Conservation (phyloP, 2,888 invertebrate species). For the Halictus ligatus region DNA sequence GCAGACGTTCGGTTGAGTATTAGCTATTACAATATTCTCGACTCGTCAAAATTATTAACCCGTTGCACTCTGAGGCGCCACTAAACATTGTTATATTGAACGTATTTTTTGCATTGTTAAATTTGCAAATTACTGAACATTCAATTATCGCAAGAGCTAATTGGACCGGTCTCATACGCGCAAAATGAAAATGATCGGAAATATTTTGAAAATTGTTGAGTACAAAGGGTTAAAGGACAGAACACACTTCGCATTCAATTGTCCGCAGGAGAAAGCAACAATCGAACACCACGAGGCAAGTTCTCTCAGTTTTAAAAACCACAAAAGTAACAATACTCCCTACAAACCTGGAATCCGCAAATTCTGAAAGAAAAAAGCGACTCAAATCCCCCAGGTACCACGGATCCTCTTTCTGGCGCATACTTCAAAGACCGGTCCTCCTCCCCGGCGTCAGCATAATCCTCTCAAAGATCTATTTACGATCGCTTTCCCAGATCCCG, state of each 20-base stretch:
- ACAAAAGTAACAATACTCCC: background rate
- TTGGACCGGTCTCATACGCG: too few relatives aligned
- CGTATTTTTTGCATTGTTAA: background rate
- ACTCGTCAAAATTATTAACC: background rate
- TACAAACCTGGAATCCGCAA: background rate
- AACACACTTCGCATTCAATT: too few relatives aligned
- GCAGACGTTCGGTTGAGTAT: background rate
- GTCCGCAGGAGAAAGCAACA: too few relatives aligned
- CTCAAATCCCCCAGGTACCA: background rate
- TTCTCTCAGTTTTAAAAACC: background rate
- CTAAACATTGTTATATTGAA: background rate
- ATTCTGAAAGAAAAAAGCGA: background rate
- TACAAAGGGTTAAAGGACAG: too few relatives aligned
- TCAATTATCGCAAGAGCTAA: too few relatives aligned
- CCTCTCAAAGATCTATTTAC: background rate
- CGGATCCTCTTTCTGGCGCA: background rate
- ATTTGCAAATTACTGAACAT: too few relatives aligned
- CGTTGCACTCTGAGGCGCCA: background rate
- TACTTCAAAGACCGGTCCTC: background rate
- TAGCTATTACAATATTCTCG: background rate
- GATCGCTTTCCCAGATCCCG: background rate
- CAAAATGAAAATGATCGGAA: too few relatives aligned
- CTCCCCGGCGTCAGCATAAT: background rate
- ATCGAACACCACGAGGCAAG: too few relatives aligned
- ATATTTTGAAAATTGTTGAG: too few relatives aligned